These are phyloP conservation scores for Nanorana parkeri DNA, from an alignment of 2,113 vertebrate genomes.

Conservation along the genomic window DNA sequence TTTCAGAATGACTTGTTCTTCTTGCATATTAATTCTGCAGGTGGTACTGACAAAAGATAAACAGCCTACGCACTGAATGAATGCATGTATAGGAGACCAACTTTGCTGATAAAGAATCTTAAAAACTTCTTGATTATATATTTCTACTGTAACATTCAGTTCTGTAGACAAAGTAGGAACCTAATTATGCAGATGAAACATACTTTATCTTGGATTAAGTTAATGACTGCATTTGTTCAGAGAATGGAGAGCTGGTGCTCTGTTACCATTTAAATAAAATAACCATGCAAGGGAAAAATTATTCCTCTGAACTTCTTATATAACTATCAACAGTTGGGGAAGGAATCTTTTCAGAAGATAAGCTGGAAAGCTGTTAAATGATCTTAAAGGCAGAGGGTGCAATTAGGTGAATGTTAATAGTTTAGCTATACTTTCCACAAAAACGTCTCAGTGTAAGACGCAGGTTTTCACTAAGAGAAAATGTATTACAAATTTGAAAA, in stretches of 20 bases:
- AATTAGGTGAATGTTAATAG: background rate
- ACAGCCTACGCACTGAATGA: conserved; percentile 60
- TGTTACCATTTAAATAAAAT: conserved; percentile 1
- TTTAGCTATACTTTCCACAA: background rate
- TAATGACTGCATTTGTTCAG: conserved; percentile 71
- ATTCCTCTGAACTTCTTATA: conserved; percentile 7
- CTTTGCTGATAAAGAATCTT: conserved; percentile 64
- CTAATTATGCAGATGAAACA: conserved; percentile 62
- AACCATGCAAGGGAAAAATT: background rate
- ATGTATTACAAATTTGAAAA: background rate
- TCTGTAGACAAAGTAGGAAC: conserved; percentile 66
- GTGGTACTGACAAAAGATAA: conserved; percentile 59
- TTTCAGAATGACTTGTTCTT: conserved; percentile 53
- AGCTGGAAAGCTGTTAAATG: background rate
- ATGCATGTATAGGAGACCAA: conserved; percentile 59
- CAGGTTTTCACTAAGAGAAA: background rate
- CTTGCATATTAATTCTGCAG: conserved; percentile 57
- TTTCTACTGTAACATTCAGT: conserved; percentile 65
- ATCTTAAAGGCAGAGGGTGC: background rate
- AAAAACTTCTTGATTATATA: conserved; percentile 71
- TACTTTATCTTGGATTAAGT: conserved; percentile 68
- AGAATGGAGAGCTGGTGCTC: conserved; percentile 5
- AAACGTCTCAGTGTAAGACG: background rate
- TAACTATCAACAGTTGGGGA: background rate
- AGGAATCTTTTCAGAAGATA: background rate